A percentile compares a stretch with the other conserved stretches of the same genome.
phyloP scores from a whole-genome alignment of 1,140 invertebrate species.

The Heterodera carotae region DNA sequence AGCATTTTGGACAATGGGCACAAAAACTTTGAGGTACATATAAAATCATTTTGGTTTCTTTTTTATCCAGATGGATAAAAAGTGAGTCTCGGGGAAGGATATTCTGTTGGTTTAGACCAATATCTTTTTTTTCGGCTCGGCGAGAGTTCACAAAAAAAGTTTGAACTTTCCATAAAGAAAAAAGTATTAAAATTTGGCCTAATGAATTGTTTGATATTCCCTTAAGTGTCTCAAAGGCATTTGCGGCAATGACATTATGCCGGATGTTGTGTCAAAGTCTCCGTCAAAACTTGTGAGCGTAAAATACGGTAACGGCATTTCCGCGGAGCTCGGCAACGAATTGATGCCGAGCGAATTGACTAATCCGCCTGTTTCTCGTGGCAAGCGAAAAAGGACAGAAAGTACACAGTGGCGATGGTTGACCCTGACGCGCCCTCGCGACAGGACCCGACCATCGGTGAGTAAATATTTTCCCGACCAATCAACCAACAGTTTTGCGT shows the following conservation, averaged over 20 bases:
- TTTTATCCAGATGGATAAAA: too few species aligned
- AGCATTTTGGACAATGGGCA: neutral
- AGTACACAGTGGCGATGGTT: slow-evolving; percentile 14
- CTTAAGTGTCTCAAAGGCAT: neutral
- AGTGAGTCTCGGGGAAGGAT: too few species aligned
- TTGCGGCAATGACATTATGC: neutral
- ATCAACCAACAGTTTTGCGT: too few species aligned
- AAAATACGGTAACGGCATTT: neutral
- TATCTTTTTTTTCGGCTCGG: too few species aligned
- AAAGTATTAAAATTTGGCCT: neutral
- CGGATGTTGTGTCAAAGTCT: neutral
- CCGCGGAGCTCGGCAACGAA: neutral
- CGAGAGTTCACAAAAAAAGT: neutral
- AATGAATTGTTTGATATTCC: neutral
- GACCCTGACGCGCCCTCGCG: slow-evolving; percentile 37
- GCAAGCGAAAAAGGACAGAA: neutral
- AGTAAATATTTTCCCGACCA: too few species aligned
- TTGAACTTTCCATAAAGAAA: neutral
- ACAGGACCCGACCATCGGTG: slow-evolving; percentile 22
- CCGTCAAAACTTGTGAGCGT: neutral
- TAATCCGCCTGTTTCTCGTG: neutral
- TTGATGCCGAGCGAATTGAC: neutral
- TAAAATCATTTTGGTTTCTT: neutral
- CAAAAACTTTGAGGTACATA: neutral
- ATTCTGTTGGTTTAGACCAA: too few species aligned